Evolutionary conservation across 2,888 invertebrate genomes (phyloP).

Genomic region (Plebejus anna): DNA sequence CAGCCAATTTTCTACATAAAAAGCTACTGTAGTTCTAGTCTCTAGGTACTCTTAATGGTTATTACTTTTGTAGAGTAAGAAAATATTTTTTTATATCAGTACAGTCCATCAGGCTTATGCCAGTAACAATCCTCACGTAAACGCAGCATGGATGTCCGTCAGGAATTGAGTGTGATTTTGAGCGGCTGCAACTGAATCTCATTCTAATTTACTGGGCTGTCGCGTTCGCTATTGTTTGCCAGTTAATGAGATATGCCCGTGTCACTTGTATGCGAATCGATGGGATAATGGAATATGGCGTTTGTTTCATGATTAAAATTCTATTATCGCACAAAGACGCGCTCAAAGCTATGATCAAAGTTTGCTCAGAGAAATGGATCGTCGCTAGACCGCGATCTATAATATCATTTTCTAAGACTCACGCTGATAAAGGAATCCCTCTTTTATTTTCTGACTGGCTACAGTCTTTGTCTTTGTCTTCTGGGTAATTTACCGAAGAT

Average conservation of each 20-base stretch:
- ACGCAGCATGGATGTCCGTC: slow-evolving; percentile 34
- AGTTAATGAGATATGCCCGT: slow-evolving; percentile 38
- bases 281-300: slow-evolving; percentile 19
- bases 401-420: slow-evolving; percentile 1
- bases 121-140: not conserved
- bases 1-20: no score
- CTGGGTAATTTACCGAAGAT: not conserved
- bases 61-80: no score
- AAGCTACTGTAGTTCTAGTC: no score
- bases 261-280: slow-evolving; percentile 32
- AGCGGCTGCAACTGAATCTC: slow-evolving; percentile 35
- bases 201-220: slow-evolving; percentile 39
- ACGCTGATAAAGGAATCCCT: not conserved
- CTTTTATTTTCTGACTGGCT: not conserved
- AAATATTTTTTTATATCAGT: no score
- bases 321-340: not conserved
- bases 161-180: slow-evolving; percentile 39
- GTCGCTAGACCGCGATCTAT: not conserved
- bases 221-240: slow-evolving; percentile 40
- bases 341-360: slow-evolving; percentile 7
- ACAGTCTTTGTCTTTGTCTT: not conserved
- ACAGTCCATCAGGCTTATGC: not conserved
- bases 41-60: no score
- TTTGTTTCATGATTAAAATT: slow-evolving; percentile 13
- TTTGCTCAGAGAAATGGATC: slow-evolving; percentile 10